Percentiles rank a stretch among this genome's conserved stretches.
phyloP scores from a whole-genome alignment of 1,140 invertebrate species.

The Cephus cinctus region DNA sequence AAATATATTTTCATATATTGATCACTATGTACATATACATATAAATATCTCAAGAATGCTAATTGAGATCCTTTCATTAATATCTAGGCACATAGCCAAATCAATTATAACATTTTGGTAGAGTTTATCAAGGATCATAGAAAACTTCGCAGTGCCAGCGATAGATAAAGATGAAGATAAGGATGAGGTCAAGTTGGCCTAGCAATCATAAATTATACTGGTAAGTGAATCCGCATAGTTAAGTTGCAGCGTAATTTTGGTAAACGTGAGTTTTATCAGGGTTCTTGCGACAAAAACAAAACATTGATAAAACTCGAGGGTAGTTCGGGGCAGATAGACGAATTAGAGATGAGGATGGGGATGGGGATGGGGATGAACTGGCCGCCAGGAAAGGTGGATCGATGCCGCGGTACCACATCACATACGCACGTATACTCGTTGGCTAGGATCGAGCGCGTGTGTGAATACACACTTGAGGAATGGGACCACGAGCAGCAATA shows the following conservation, averaged over 20 bases:
- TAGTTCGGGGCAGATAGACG: not conserved
- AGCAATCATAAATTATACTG: too few relatives aligned
- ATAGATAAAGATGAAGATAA: not conserved
- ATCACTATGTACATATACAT: too few relatives aligned
- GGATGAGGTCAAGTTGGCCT: too few relatives aligned
- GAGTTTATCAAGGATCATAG: too few relatives aligned
- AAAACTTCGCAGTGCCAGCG: too few relatives aligned
- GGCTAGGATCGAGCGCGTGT: too few relatives aligned
- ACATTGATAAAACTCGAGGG: conserved; percentile 12
- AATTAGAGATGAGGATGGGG: conserved; percentile 15
- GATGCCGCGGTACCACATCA: conserved; percentile 38
- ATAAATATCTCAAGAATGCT: too few relatives aligned
- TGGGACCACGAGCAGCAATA: too few relatives aligned
- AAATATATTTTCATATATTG: too few relatives aligned
- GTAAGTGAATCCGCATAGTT: not conserved
- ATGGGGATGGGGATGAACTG: conserved; percentile 20
- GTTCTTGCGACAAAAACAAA: conserved; percentile 1
- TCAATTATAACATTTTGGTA: too few relatives aligned
- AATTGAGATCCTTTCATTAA: too few relatives aligned
- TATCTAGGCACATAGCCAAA: too few relatives aligned
- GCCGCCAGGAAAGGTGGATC: conserved; percentile 43
- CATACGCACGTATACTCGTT: conserved; percentile 24
- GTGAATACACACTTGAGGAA: conserved; percentile 21
- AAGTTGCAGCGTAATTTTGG: not conserved
- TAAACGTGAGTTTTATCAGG: conserved; percentile 1